phyloP scores from a whole-genome alignment of 2,888 invertebrate species.

The Melanchra persicariae region DNA sequence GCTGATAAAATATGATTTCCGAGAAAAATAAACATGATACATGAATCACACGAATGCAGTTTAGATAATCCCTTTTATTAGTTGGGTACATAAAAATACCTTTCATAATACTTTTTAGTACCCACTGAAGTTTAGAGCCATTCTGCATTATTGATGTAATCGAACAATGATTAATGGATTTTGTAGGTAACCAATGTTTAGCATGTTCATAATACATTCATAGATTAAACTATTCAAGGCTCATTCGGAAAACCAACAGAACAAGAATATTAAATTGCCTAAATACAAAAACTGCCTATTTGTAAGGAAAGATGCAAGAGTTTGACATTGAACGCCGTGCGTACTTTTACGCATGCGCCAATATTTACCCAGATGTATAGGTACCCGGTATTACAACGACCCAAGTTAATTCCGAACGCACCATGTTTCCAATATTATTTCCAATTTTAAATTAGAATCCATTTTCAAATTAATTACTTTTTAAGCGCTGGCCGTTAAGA shows the following conservation, averaged over 20 bases:
- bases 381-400: slow-evolving; percentile 38
- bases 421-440: slow-evolving; percentile 56
- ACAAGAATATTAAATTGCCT: not conserved
- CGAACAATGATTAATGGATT: slow-evolving; percentile 10
- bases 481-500: not conserved
- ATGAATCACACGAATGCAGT: slow-evolving; percentile 1
- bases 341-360: slow-evolving; percentile 80
- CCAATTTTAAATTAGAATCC: slow-evolving; percentile 47
- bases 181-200: not conserved
- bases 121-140: not conserved
- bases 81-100: not conserved
- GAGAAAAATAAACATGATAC: not conserved
- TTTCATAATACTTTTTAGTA: not conserved
- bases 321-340: slow-evolving; percentile 81
- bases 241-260: not conserved
- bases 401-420: slow-evolving; percentile 63
- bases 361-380: slow-evolving; percentile 81
- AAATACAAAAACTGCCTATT: slow-evolving; percentile 48
- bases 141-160: slow-evolving; percentile 19
- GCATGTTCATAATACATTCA: not conserved
- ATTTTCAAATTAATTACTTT: slow-evolving; percentile 15
- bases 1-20: slow-evolving; percentile 20
- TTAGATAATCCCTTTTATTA: not conserved
- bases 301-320: slow-evolving; percentile 78
- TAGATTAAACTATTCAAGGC: not conserved